phyloP scores from a whole-genome alignment of 2,797 vertebrate genomes.

The Sebastes itinus region DNA sequence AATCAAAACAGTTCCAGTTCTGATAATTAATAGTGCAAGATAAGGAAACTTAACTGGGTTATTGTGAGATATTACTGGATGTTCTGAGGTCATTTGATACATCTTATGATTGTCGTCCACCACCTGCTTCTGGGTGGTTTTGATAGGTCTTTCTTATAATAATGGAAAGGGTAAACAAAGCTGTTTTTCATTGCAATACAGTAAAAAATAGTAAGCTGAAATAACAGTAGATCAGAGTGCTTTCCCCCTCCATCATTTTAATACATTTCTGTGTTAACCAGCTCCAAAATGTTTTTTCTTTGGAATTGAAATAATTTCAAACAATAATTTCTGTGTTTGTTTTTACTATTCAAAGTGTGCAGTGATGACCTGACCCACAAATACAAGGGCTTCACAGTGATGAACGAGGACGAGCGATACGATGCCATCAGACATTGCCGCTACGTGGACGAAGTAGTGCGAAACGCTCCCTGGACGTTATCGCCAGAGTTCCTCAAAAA shows the following conservation, averaged over 20 bases:
- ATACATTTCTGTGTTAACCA: no score
- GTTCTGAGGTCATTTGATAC: background rate
- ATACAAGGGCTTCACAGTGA: slow-evolving; percentile 98
- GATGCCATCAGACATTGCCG: slow-evolving; percentile 95
- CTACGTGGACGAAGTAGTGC: slow-evolving; percentile 95
- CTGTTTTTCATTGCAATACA: background rate
- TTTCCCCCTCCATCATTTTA: no score
- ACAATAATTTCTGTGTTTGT: background rate
- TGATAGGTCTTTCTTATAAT: background rate
- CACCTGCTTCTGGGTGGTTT: background rate
- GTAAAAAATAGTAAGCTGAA: no score
- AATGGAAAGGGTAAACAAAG: background rate
- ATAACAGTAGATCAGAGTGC: no score
- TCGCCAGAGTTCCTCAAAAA: slow-evolving; percentile 90
- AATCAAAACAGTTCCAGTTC: background rate
- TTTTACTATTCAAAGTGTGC: slow-evolving; percentile 85
- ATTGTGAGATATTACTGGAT: background rate
- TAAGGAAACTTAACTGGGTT: background rate
- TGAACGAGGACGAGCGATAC: slow-evolving; percentile 96
- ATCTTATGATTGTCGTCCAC: background rate
- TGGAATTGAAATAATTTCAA: background rate
- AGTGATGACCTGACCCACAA: slow-evolving; percentile 96
- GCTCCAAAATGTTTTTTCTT: no score
- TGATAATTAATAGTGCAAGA: background rate
- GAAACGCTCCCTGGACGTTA: slow-evolving; percentile 95